phyloP scores from a whole-genome alignment of 2,797 vertebrate species.

The Erithacus rubecula region DNA sequence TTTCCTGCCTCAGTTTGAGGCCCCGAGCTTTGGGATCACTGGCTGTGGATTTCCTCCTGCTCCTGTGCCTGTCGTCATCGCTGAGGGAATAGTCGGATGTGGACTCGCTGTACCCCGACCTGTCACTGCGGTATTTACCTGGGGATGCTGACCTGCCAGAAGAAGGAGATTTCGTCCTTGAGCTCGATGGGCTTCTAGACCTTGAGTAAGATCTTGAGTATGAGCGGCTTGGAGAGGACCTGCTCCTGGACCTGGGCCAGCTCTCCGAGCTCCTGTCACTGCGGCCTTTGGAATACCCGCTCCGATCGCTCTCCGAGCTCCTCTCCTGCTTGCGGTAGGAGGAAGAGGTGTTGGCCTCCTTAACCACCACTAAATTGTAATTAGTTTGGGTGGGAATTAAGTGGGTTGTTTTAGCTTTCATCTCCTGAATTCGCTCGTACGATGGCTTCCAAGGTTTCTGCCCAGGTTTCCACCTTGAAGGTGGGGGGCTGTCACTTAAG shows the following conservation, averaged over 20 bases:
- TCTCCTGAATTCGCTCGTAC: slow-evolving; percentile 90
- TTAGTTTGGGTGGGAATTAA: slow-evolving; percentile 67
- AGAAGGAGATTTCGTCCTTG: slow-evolving; percentile 77
- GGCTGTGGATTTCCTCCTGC: slow-evolving; percentile 52
- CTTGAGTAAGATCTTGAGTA: slow-evolving; percentile 82
- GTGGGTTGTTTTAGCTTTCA: slow-evolving; percentile 83
- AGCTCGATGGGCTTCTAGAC: slow-evolving; percentile 83
- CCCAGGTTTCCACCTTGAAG: slow-evolving; percentile 96
- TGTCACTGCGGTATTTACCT: slow-evolving; percentile 75
- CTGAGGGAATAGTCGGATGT: slow-evolving; percentile 81
- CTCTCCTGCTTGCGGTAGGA: slow-evolving; percentile 60
- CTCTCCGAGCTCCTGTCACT: slow-evolving; percentile 75
- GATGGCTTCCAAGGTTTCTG: slow-evolving; percentile 99
- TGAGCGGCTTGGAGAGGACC: slow-evolving; percentile 83
- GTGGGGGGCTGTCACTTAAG: slow-evolving; percentile 94
- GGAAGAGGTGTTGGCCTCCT: slow-evolving; percentile 67
- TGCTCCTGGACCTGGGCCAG: slow-evolving; percentile 73
- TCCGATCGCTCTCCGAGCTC: slow-evolving; percentile 73
- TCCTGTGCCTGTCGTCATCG: slow-evolving; percentile 57
- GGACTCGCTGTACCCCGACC: slow-evolving; percentile 81
- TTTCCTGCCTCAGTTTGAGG: slow-evolving; percentile 75
- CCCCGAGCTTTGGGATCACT: slow-evolving; percentile 70
- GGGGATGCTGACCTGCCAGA: slow-evolving; percentile 64
- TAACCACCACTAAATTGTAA: slow-evolving; percentile 48
- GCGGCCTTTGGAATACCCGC: slow-evolving; percentile 69